phyloP scores from a whole-genome alignment of 1,140 invertebrate genomes.

The Chironomus striatipennis region DNA sequence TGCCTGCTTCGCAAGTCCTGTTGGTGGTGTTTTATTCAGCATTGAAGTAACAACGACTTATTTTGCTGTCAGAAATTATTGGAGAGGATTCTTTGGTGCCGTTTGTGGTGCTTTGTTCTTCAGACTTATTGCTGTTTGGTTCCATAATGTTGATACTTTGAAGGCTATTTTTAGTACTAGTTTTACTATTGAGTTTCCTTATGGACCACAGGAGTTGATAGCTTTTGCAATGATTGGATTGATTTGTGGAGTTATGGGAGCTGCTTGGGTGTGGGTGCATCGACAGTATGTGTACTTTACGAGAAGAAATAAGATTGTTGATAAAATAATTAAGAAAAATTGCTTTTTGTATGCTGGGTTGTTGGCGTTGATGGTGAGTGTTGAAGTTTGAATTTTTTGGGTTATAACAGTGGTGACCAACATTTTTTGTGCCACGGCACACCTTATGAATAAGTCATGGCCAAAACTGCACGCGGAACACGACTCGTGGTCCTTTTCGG shows the following conservation, averaged over 20 bases:
- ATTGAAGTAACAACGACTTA: constrained; percentile 99
- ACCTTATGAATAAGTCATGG: too few species aligned
- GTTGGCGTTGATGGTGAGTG: constrained; percentile 60
- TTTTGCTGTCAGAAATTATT: constrained; percentile 97
- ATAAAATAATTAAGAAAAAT: constrained; percentile 90
- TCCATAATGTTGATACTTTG: constrained; percentile 87
- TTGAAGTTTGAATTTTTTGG: not conserved
- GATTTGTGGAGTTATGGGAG: constrained; percentile 81
- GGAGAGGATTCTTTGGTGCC: constrained; percentile 97
- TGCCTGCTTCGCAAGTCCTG: constrained; percentile 90
- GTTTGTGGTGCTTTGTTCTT: constrained; percentile 95
- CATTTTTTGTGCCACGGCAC: too few species aligned
- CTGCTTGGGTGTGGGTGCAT: constrained; percentile 89
- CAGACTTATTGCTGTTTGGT: constrained; percentile 87
- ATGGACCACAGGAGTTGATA: constrained; percentile 93
- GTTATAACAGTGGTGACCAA: too few species aligned
- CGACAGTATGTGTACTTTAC: constrained; percentile 92
- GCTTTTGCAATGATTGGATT: constrained; percentile 90
- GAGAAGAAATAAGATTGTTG: constrained; percentile 85
- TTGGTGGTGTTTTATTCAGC: constrained; percentile 95
- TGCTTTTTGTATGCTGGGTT: constrained; percentile 86
- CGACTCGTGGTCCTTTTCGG: too few species aligned
- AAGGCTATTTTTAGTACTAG: constrained; percentile 92
- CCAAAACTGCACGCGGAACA: too few species aligned
- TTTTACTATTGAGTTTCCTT: constrained; percentile 93